Evolutionary conservation across 2,888 invertebrate genomes (phyloP), one percentile per base, ranked within the genome.

Genomic region (Cantharis nigra): DNA sequence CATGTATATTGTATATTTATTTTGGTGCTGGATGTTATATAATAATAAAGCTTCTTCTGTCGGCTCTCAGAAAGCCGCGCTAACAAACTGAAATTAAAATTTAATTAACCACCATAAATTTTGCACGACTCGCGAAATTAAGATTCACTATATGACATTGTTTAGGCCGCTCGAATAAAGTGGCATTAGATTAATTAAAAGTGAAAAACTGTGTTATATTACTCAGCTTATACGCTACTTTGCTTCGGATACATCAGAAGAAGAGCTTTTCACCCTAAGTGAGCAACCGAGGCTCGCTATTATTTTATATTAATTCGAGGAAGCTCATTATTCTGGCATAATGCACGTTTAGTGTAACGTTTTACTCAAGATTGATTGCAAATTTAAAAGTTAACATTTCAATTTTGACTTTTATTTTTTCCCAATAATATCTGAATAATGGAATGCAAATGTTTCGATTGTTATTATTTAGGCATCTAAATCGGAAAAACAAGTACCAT

Each of bases 31-130:
- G 49, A 49, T 49, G 65, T 65, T 65, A 65, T 65, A 65, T 73
- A 74, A 74, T 74, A 76, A 80, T 80, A 82, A 83, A 81, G 78
- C 79, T 78, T 80, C 81, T 81, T 81, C 80, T 81, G 81, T 81
- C 80, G 74, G 78, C 78, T 78, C 77, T 71, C 79, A 78, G 78
- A 81, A 82, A 81, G 81, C 81, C 81, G 80, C 80, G 81, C 84
- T 81, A 83, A 83, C 83, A 83, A 84, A 84, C 82, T 85, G 84
- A 87, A 88, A 87, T 88, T 87, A 88, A 88, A 88, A 87, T 88
- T 87, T 88, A 87, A 88, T 88, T 88, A 87, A 87, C 85, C 85
- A 80, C 84, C 86, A 87, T 88, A 88, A 88, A 87, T 88, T 87
- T 84, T 79, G 80, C 82, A 79, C 83, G 86, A 85, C 83, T 83